Conservation (phyloP, 1,140 invertebrate genomes). For the Cherax quadricarinatus region DNA sequence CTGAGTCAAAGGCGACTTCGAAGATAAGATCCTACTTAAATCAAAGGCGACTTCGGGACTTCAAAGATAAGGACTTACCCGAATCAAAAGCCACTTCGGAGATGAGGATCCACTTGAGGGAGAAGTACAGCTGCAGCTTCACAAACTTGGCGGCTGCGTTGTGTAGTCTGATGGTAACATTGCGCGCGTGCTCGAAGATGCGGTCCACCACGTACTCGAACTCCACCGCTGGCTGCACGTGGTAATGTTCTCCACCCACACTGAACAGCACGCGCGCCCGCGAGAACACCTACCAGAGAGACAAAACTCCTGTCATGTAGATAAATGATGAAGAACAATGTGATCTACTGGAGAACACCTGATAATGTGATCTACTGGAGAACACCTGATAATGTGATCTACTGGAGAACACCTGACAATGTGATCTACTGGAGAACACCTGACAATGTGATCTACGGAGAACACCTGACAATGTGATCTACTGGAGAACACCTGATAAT, state of each 20-base stretch:
- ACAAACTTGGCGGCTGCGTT: constrained; percentile 86
- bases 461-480: neutral
- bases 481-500: neutral
- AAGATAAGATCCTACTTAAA: too few species aligned
- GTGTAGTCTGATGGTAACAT: constrained; percentile 89
- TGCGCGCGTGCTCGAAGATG: constrained; percentile 87
- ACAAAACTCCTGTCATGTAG: neutral
- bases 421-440: neutral
- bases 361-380: neutral
- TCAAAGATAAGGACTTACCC: constrained; percentile 40
- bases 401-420: neutral
- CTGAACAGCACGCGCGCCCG: constrained; percentile 86
- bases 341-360: constrained; percentile 71
- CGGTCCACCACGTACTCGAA: constrained; percentile 87
- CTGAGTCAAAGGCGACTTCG: too few species aligned
- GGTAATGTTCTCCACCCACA: constrained; percentile 83
- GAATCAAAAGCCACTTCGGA: constrained; percentile 89
- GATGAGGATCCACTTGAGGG: constrained; percentile 90
- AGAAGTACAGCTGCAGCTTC: constrained; percentile 90
- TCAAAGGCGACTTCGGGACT: too few species aligned
- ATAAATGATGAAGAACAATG: neutral
- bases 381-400: neutral
- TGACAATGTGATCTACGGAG: too few species aligned
- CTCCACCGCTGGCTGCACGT: constrained; percentile 80
- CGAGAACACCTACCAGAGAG: constrained; percentile 80